These are phyloP conservation scores for Idris sp. DNA, from an alignment of 1,140 invertebrate species.

Conservation along the genomic window DNA sequence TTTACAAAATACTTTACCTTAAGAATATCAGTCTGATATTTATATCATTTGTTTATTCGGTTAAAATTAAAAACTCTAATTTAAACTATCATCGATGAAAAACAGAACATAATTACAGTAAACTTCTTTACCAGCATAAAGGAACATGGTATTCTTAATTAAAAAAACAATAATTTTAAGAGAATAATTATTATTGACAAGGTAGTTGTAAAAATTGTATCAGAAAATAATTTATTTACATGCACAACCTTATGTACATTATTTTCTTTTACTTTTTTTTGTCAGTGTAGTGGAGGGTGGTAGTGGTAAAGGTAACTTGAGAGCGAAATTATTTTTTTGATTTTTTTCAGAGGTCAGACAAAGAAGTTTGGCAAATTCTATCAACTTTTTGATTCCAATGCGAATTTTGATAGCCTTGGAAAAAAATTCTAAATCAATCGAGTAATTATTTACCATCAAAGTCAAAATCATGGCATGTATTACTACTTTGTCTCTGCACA, in stretches of 20 bases:
- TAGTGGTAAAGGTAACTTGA: conserved; percentile 77
- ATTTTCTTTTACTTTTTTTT: conserved; percentile 63
- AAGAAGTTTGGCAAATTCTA: conserved; percentile 73
- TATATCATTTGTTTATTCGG: no score
- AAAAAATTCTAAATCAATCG: conserved; percentile 74
- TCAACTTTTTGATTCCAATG: conserved; percentile 74
- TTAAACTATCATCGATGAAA: no score
- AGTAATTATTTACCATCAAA: conserved; percentile 71
- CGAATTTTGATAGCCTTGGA: conserved; percentile 67
- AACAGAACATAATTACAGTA: no score
- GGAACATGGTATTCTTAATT: no score
- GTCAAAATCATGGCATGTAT: conserved; percentile 77
- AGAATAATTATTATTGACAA: no score
- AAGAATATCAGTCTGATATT: no score
- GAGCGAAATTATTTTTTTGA: conserved; percentile 69
- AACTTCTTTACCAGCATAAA: no score
- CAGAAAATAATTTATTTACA: not conserved
- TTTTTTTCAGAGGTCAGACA: conserved; percentile 68
- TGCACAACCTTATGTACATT: not conserved
- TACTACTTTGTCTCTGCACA: conserved; percentile 76
- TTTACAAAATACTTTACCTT: no score
- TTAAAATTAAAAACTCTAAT: no score
- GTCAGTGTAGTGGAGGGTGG: conserved; percentile 21
- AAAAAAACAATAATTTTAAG: no score
- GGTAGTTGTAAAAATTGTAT: not conserved